Percentiles rank a stretch among this genome's conserved stretches.
These are phyloP conservation scores for Parauchenoglanis punctatus DNA, from an alignment of 2,797 vertebrate genomes.

Conservation along the genomic window DNA sequence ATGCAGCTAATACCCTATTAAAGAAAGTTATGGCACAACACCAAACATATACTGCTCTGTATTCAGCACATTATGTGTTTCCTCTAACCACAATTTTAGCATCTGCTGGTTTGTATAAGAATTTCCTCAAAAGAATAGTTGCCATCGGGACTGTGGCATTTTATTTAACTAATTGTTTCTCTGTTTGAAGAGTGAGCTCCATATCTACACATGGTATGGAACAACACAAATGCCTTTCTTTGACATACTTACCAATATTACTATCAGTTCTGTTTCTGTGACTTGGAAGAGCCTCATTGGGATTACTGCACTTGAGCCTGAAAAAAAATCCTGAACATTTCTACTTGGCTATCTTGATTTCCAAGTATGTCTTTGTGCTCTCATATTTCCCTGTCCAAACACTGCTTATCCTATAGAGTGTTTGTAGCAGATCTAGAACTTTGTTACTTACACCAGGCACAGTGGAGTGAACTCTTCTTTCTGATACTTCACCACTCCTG, in stretches of 20 bases:
- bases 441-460: not conserved
- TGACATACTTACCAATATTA: not conserved
- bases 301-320: not conserved
- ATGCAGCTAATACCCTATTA: not conserved
- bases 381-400: not conserved
- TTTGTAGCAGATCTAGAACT: not conserved
- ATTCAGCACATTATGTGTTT: constrained; percentile 7
- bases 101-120: not conserved
- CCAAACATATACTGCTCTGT: constrained; percentile 8
- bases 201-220: not conserved
- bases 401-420: constrained; percentile 11
- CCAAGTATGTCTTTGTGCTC: constrained; percentile 14
- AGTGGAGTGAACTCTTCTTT: constrained; percentile 4
- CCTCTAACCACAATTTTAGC: not conserved
- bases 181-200: not conserved
- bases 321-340: not conserved
- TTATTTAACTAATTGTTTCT: not conserved
- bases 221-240: not conserved
- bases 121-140: not conserved
- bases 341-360: constrained; percentile 20
- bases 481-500: not conserved
- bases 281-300: not conserved
- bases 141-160: not conserved
- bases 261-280: not conserved
- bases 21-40: constrained; percentile 7